Base-by-base conservation (phyloP, 92 coral and sea anemone species). In the Epizoanthus illoricatus region DNA sequence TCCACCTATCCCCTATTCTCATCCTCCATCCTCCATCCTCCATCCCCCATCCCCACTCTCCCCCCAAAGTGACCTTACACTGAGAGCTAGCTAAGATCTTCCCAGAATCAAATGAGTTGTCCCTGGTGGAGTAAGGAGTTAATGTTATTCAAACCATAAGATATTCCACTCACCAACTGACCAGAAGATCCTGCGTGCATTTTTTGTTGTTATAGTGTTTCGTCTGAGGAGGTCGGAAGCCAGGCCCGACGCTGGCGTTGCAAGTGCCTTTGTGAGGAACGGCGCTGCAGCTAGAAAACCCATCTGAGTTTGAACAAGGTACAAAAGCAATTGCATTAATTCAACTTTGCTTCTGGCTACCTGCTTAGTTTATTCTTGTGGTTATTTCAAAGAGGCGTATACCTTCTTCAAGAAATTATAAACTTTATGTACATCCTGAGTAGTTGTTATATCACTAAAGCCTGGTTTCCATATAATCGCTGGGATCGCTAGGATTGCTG, bases 251-350 rank as follows among this genome's bases (percentile, higher is more conserved):
- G 86, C 65, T 2, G 98, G 98, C 2, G 98, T 85, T 67, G 91
- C 92, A 23, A 96, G 40, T 19, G 92, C 98, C 72, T 96, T 93
- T 23, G 94, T 93, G 5, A 96, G 83, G 65, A 93, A 96, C 49
- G 98, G 98, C 42, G 94, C 68, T 0, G 98, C 97, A 5, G 98
- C 98, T 75, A 96, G 84, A 75, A 96, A 96, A 0, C 98, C 98
- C 97, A 94, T 96, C 98, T 96, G 60, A 49, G 69, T 69, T 78
- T 7, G 73, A 41, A 72, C 5, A 41, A 49, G 36, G 65, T 33
- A 73, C 52, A 15, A 17, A 42, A 20, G 33, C 10, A 41, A 75
- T 3, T 16, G 19, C 19, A 19, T 23, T 7, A 5, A 15, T 12
- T 21, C 3, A 1, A 24, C 0, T 74, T 52, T 19, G 5, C 9